These are phyloP conservation scores for Mycalesis mineus DNA, from an alignment of 2,888 invertebrate genomes.

Conservation along the genomic window DNA sequence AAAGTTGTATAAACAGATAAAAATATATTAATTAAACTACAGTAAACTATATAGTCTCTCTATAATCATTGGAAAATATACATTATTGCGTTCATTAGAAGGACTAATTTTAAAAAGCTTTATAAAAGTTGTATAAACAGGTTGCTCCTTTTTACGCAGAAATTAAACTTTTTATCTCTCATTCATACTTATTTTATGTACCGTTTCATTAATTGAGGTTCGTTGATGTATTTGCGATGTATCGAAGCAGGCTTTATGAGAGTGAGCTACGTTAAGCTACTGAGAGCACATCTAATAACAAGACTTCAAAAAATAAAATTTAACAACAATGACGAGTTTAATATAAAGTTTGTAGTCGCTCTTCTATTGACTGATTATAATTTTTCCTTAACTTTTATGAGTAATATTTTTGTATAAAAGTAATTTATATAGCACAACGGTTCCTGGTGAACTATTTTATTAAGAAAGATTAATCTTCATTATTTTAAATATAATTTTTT, in stretches of 20 bases:
- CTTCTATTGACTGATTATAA: no score
- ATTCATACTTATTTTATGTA: slow-evolving; percentile 47
- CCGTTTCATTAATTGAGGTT: slow-evolving; percentile 21
- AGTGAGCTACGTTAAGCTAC: neutral
- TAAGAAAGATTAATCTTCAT: no score
- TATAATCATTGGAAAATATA: neutral
- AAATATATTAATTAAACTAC: no score
- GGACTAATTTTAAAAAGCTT: neutral
- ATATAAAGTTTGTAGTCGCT: no score
- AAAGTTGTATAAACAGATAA: neutral
- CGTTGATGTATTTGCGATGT: slow-evolving; percentile 8
- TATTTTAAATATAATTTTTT: no score
- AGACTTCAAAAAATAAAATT: neutral
- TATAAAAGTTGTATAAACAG: neutral
- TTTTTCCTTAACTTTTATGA: no score
- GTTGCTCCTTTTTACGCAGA: neutral
- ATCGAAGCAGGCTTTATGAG: slow-evolving; percentile 12
- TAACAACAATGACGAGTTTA: no score
- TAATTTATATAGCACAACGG: no score
- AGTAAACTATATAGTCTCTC: neutral
- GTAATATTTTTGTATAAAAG: no score
- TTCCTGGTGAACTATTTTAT: no score
- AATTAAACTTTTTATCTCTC: slow-evolving; percentile 14
- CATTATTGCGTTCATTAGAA: neutral
- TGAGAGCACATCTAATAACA: no score